phyloP scores from a whole-genome alignment of 2,888 invertebrate genomes.

The Bellardia bayeri region DNA sequence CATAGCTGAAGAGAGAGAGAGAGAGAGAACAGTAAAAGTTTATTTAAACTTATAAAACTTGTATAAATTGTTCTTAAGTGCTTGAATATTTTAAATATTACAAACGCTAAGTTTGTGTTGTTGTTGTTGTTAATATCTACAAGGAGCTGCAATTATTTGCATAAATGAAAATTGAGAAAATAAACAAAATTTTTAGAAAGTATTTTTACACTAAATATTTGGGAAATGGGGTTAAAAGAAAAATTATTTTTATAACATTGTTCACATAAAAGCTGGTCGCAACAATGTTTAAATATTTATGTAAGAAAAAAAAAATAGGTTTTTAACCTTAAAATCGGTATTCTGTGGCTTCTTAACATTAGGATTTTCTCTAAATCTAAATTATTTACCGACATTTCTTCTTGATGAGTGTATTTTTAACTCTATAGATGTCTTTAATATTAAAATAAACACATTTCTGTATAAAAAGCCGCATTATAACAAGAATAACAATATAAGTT shows the following conservation, averaged over 20 bases:
- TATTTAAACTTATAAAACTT: conserved; percentile 53
- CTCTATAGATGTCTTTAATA: no score
- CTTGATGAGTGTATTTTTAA: no score
- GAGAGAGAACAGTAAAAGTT: conserved; percentile 37
- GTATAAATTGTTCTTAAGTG: conserved; percentile 59
- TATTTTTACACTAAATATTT: conserved; percentile 6
- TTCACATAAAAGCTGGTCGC: no score
- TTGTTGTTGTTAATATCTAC: conserved; percentile 11
- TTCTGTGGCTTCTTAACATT: no score
- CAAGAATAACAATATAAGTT: no score
- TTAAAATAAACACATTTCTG: no score
- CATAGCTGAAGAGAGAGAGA: background rate
- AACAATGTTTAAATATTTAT: no score
- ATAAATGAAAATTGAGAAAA: conserved; percentile 22
- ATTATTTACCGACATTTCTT: no score
- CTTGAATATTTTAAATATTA: conserved; percentile 39
- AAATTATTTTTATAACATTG: background rate
- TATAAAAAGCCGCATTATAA: no score
- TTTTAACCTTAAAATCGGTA: no score
- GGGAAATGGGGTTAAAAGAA: background rate
- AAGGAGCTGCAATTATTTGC: conserved; percentile 14
- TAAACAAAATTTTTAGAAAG: background rate
- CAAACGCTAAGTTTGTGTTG: conserved; percentile 11
- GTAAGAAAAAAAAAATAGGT: no score
- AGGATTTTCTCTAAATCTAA: no score